Conservation (phyloP, 2,113 vertebrate species). For the Engystomops pustulosus region DNA sequence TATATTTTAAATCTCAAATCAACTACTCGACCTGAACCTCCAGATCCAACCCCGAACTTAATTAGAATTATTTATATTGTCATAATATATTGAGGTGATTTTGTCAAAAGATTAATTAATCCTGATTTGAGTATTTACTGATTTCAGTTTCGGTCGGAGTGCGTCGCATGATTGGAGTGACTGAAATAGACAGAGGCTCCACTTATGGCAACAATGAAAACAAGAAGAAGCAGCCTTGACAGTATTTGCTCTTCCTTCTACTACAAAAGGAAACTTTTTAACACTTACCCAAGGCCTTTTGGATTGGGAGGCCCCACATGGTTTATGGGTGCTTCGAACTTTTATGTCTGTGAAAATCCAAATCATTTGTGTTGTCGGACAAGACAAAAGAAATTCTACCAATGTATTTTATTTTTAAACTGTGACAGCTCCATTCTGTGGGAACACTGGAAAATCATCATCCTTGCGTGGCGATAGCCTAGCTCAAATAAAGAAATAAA, state of each 20-base stretch:
- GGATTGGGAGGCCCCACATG: neutral
- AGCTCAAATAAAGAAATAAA: slow-evolving; percentile 22
- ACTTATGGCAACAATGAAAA: slow-evolving; percentile 84
- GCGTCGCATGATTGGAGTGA: slow-evolving; percentile 96
- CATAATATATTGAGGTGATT: neutral
- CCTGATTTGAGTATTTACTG: neutral
- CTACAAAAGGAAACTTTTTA: slow-evolving; percentile 66
- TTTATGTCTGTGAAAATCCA: neutral
- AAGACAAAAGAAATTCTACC: neutral
- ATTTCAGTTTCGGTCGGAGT: slow-evolving; percentile 84
- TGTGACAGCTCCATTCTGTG: slow-evolving; percentile 1
- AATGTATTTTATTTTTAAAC: slow-evolving; percentile 43
- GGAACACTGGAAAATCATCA: neutral
- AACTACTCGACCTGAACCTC: too few relatives aligned
- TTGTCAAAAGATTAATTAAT: neutral
- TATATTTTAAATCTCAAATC: too few relatives aligned
- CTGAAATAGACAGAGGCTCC: slow-evolving; percentile 90
- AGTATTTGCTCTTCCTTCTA: slow-evolving; percentile 59
- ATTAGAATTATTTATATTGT: neutral
- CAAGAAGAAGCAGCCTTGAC: slow-evolving; percentile 76
- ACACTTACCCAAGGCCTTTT: neutral
- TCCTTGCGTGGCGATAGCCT: slow-evolving; percentile 1
- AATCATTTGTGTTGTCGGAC: neutral
- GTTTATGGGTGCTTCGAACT: slow-evolving; percentile 3
- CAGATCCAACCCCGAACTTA: too few relatives aligned